Evolutionary conservation across 2,888 invertebrate species (phyloP).

Genomic region (Drosophila fungiperda): DNA sequence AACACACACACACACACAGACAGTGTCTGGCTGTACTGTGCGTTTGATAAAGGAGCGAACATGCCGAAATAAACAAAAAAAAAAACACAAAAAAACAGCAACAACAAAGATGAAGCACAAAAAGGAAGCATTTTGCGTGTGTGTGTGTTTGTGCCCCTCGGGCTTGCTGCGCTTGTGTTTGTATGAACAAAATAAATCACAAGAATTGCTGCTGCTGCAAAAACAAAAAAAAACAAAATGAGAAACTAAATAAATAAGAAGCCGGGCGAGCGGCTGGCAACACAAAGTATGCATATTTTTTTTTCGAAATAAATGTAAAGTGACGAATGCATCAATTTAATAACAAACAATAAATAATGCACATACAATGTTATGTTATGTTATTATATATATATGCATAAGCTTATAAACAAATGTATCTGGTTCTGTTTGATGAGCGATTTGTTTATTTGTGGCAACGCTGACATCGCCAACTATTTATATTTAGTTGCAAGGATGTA

Average conservation of each 20-base stretch:
- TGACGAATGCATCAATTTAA: conserved; percentile 49
- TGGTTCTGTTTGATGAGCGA: conserved; percentile 22
- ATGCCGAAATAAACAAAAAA: conserved; percentile 56
- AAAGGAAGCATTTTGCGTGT: conserved; percentile 45
- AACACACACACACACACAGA: conserved; percentile 7
- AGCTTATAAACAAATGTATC: neutral
- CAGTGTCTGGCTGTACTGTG: conserved; percentile 29
- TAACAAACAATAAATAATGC: conserved; percentile 33
- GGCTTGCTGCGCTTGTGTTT: conserved; percentile 11
- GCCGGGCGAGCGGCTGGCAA: conserved; percentile 42
- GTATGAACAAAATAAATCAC: conserved; percentile 62
- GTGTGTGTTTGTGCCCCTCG: conserved; percentile 17
- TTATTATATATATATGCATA: neutral
- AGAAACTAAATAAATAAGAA: conserved; percentile 60
- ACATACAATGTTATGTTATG: neutral
- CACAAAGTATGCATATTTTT: conserved; percentile 51
- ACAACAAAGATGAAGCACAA: conserved; percentile 40
- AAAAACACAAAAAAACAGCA: conserved; percentile 45
- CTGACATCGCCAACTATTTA: conserved; percentile 43
- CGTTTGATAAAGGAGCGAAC: conserved; percentile 49
- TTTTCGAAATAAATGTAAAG: conserved; percentile 42
- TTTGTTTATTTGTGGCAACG: conserved; percentile 43
- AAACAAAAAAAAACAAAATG: conserved; percentile 18
- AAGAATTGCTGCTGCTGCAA: conserved; percentile 42
- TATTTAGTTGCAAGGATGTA: conserved; percentile 67